Base-by-base conservation (phyloP, 2,113 vertebrate genomes). In the Ptilorrhoa leucosticta region DNA sequence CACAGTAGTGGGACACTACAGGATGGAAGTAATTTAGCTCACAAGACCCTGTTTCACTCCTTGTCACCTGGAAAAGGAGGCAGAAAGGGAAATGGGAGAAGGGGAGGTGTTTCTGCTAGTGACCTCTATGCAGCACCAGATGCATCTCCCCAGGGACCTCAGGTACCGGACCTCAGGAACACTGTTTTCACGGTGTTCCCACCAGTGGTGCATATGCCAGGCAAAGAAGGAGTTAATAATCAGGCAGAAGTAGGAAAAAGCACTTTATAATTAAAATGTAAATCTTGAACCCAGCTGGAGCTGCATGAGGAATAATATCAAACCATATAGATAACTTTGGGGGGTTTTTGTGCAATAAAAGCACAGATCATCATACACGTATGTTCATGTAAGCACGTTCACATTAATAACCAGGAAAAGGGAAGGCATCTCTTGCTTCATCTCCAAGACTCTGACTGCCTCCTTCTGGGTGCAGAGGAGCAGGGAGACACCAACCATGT, bases 271-370 rank as follows among this genome's bases (percentile, higher is more conserved):
- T 77, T 86, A 90, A 83, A 83, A 64, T 44, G 22, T 83, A 95
- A 95, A 91, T 76, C 58, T 83, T 73, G 66, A 86, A 89, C 61
- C 12, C 83, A 93, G 83, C 37, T 69, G 47, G 81, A 89, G 47
- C 64, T 60, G 44, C 48, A 57, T 0, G 2, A 75, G 14, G 54
- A 92, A 77, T 53, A 33, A 65, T 19, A 28, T 57, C 42, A 89
- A 89, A 65, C 33, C 28, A 35, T 26, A 54, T 1, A 33, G 47
- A 19, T 60, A 83, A 70, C 82, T 61, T 77, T 0, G 11, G 11
- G 8, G 6, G 2, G 5, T 0, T 3, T 35, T 39, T 39, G 10
- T 65, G 42, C 61, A 73, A 63, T 80, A 66, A 90, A 92, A 89
- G 26, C 45, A 69, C 11, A 30, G 54, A 73, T 48, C 1, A 8